Conservation (phyloP, 1,140 invertebrate species). For the Rhizoglyphus robini region DNA sequence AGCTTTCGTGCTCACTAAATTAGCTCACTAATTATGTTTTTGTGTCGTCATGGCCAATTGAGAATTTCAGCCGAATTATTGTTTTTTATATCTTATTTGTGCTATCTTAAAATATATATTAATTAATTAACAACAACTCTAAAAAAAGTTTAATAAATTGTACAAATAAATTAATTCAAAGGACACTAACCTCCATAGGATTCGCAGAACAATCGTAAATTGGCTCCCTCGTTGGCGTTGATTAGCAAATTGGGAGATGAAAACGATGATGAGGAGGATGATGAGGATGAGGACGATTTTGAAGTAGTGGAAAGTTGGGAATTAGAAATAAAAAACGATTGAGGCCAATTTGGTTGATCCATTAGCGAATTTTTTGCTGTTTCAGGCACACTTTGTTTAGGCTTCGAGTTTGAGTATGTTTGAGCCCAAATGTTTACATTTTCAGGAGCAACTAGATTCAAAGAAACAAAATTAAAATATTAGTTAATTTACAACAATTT, state of each 20-base stretch:
- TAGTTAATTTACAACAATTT: no score
- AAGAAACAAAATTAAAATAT: no score
- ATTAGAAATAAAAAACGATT: not conserved
- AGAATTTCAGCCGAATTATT: no score
- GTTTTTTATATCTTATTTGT: no score
- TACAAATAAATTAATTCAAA: no score
- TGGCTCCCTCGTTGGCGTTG: not conserved
- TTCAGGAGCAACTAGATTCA: no score
- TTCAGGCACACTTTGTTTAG: not conserved
- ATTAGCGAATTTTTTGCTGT: no score
- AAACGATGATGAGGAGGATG: not conserved
- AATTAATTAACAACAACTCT: no score
- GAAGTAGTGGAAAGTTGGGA: not conserved
- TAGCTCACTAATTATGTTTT: no score
- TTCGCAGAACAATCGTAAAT: not conserved
- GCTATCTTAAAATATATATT: no score
- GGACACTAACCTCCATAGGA: conserved; percentile 1
- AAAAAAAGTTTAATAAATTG: not conserved
- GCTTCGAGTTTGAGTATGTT: not conserved
- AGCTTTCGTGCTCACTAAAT: no score
- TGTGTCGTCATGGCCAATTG: no score
- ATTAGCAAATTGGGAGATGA: not conserved
- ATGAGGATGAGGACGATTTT: not conserved
- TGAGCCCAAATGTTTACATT: not conserved
- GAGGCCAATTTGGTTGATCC: not conserved